Base-by-base conservation (phyloP, 1,140 invertebrate species). In the Ostrea edulis region DNA sequence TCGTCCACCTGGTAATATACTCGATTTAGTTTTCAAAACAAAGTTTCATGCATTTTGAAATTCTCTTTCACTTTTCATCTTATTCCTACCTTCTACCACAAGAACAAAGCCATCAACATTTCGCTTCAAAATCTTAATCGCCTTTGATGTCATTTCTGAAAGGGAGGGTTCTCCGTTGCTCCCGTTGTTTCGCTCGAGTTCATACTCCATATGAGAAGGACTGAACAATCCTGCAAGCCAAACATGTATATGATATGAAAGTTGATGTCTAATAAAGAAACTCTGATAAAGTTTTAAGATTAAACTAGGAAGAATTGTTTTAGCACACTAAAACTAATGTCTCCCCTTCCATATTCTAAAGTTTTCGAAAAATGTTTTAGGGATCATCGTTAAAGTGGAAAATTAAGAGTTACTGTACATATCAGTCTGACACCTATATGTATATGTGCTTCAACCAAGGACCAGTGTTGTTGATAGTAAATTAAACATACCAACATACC, bases 91-190 rank as follows among this genome's bases (percentile, higher is more conserved):
- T 96, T 98, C 98, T 14, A 98, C 97, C 91, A 98, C 97, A 9
- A 98, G 94, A 93, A 98, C 98, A 94, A 97, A 98, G 58, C 98
- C 98, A 53, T 98, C 97, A 8, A 77, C 25, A n/a, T 97, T 97
- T 91, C 97, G 97, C n/a, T 95, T 95, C 8, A 99, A 94, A 44
- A 99, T 96, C 93, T 97, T 96, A 7, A 99, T 96, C 0, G 98
- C 98, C 20, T 97, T 97, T 86, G 96, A 95, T 0, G 97, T 98
- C 98, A 99, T 99, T 82, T 98, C 96, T 22, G 96, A 96, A 14
- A 99, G 94, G 3, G 97, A 95, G 4, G 96, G 96, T 77, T 94
- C 91, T 0, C 85, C 90, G 8, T 44, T 55, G 9, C 55, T 65
- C 12, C 89, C 77, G 89, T 97, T 95, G 11, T 96, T 95, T 90